These are phyloP conservation scores for Zophobas atratus DNA, from an alignment of 1,140 invertebrate genomes.

Conservation along the genomic window DNA sequence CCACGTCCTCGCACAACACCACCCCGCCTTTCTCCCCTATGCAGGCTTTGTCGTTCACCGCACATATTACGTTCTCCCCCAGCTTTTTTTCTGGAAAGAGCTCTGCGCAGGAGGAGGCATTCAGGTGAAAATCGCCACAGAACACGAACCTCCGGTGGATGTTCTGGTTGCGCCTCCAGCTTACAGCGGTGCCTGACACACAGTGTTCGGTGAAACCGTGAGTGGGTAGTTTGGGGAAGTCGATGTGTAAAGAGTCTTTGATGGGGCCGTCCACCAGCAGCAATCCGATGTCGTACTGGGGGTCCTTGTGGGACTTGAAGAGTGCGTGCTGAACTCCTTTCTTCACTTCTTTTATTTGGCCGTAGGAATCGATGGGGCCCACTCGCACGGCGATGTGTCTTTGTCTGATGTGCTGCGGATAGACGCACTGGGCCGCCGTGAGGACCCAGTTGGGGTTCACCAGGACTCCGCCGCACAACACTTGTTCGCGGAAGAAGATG, in stretches of 20 bases:
- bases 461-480: not conserved
- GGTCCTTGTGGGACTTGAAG: not conserved
- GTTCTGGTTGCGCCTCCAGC: too few species aligned
- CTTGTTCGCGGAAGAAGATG: not conserved
- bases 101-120: too few species aligned
- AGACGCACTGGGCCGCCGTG: not conserved
- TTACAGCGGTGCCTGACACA: not conserved
- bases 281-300: not conserved
- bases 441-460: not conserved
- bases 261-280: not conserved
- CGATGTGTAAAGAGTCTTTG: not conserved
- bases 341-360: not conserved
- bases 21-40: not conserved
- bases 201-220: not conserved
- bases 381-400: not conserved
- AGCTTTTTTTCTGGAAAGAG: not conserved
- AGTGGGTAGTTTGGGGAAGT: not conserved
- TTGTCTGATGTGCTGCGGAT: not conserved
- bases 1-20: not conserved
- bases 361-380: not conserved
- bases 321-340: not conserved
- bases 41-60: not conserved
- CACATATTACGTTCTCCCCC: not conserved
- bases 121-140: too few species aligned
- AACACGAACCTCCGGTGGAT: too few species aligned